Evolutionary conservation across 2,888 invertebrate species (phyloP), one percentile per base, ranked within the genome.

Genomic region (Sminthurinus aureus): DNA sequence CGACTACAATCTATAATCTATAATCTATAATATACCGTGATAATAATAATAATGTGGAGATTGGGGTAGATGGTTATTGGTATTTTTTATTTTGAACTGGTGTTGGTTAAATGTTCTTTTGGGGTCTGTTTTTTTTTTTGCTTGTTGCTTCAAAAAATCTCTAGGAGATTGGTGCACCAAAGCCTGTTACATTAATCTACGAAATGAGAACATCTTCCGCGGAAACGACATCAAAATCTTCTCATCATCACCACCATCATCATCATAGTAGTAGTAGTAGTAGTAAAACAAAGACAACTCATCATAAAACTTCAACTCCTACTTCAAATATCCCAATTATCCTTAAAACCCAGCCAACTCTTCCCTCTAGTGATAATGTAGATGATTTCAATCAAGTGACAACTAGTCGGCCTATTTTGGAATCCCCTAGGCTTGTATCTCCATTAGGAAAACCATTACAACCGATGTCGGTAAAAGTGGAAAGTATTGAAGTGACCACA

Each of bases 131-230:
- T n/a, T 67, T 67, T 52, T 58, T 3, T 71, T 51, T 81, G 73
- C 81, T 81, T 74, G 22, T 75, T 38, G 38, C 38, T 38, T 38
- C 38, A 1, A 22, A 20, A 77, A 20, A 13, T 38, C 3, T 52
- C 11, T 81, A 81, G 81, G 81, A 81, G 79, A 69, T 79, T 79
- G 79, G 79, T 6, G 79, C 24, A 15, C 79, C 79, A 58, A 81
- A 81, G 20, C 81, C 81, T 12, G 58, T 64, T 20, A 81, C 81
- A 12, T 20, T 81, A 15, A 81, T 81, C 24, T 81, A 81, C 26
- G 81, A 81, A 38, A 81, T 73, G 64, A 20, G 74, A 15, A 73
- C 81, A 38, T 64, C 64, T 12, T 24, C 81, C 4, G 50, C 38
- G 15, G 20, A 13, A 4, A 26, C 79, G n/a, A 75, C 18, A 0